Conservation (phyloP, 2,797 vertebrate genomes). For the Sebastes matsubarae region DNA sequence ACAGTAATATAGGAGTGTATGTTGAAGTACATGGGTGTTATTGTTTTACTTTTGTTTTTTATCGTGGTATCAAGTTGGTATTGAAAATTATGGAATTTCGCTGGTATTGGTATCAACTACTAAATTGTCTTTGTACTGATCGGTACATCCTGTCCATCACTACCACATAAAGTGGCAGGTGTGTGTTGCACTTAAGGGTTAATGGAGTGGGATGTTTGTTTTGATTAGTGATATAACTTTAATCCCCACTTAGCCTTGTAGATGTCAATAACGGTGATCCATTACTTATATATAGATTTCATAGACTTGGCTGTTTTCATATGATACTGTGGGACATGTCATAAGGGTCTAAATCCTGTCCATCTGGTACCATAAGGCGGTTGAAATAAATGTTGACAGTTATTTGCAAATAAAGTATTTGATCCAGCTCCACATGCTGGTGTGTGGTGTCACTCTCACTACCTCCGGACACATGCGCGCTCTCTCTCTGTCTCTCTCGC, state of each 20-base stretch:
- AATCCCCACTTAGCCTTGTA: neutral
- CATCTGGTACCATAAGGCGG: constrained; percentile 44
- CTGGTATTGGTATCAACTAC: too few relatives aligned
- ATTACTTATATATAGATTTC: constrained; percentile 36
- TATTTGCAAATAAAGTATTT: constrained; percentile 63
- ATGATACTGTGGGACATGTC: constrained; percentile 28
- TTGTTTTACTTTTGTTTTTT: too few relatives aligned
- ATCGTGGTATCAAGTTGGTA: too few relatives aligned
- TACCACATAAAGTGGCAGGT: neutral
- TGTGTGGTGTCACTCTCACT: constrained; percentile 55
- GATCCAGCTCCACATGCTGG: constrained; percentile 30
- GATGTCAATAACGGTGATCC: constrained; percentile 35
- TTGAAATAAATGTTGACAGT: constrained; percentile 61
- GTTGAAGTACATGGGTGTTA: too few relatives aligned
- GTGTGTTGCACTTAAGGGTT: neutral
- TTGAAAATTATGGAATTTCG: too few relatives aligned
- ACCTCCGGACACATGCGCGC: constrained; percentile 26
- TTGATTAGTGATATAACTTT: constrained; percentile 12
- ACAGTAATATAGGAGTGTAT: too few relatives aligned
- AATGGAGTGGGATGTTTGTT: neutral
- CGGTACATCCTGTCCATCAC: neutral
- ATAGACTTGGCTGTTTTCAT: constrained; percentile 19
- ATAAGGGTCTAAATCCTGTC: constrained; percentile 31
- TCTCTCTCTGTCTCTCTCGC: constrained; percentile 15
- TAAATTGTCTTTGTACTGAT: neutral